Evolutionary conservation across 2,113 vertebrate species (phyloP), one percentile per base, ranked within the genome.

Genomic region (Rhagologus leucostigma): DNA sequence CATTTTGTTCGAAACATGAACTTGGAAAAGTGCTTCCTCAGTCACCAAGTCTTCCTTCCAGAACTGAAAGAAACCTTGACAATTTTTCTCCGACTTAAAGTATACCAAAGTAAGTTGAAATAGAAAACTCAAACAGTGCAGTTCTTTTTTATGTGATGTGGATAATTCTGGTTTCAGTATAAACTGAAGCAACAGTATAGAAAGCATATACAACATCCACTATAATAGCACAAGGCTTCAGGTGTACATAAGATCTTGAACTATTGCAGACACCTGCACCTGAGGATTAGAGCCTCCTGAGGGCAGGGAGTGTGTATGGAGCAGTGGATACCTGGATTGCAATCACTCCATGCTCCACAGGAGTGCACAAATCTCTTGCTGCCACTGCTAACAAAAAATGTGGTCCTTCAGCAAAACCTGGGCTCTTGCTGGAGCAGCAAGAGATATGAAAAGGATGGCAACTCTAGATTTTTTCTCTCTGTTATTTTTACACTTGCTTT

Each of bases 311-410:
- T 22, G 13, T 3, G 4, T 16, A 2, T 11, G 1, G 63, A 60
- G 56, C 16, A 37, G 23, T 10, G 37, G 35, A 24, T 32, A 22
- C 7, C 19, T 35, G 30, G 53, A 16, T 52, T 91, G 13, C 21
- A 24, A 41, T 33, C 26, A 11, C 53, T 71, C 19, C 2, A 0
- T 47, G 16, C 37, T 60, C 41, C 20, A 3, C 4, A 35, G 20
- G 23, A 52, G 7, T 3, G 3, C 53, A 15, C 0, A 1, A 10
- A 41, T 59, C 42, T 80, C 27, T 16, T 57, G 39, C 49, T 56
- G 39, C 42, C 30, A 17, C 32, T 69, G 10, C 55, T 33, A 5
- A 20, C 21, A 39, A 64, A 20, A 4, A 39, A 13, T 0, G 0
- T 27, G 26, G 13, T 37, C 17, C 20, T 77, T 74, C 44, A 69